These are phyloP conservation scores for Amphiura filiformis DNA, from an alignment of 35 echinoderm and acorn worm genomes.

Conservation along the genomic window DNA sequence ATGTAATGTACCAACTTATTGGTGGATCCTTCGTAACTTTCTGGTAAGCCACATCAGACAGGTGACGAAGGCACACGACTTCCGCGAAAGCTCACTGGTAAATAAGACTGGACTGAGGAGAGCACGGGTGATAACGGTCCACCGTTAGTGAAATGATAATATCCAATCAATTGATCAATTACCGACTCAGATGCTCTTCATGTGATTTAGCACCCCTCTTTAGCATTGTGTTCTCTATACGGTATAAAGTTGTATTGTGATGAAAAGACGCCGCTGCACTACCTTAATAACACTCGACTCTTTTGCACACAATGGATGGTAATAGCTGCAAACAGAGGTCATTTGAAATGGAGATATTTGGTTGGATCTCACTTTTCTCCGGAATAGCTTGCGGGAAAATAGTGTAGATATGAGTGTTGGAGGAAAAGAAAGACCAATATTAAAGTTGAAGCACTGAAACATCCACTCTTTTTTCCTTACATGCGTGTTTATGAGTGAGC, in stretches of 20 bases:
- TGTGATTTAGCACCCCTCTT: not conserved
- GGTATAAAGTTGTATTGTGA: not conserved
- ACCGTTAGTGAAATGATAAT: not conserved
- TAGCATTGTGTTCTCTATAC: not conserved
- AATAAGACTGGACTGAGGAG: no score
- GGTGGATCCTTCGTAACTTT: not conserved
- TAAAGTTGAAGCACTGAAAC: not conserved
- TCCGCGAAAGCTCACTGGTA: not conserved
- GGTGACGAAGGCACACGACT: not conserved
- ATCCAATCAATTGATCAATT: not conserved
- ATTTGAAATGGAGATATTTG: slow-evolving; percentile 5
- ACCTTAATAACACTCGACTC: not conserved
- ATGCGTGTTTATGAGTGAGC: not conserved
- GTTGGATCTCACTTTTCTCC: not conserved
- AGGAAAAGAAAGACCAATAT: not conserved
- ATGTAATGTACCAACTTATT: not conserved
- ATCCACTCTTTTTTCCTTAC: not conserved
- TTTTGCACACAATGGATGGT: not conserved
- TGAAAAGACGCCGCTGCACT: not conserved
- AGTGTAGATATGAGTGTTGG: not conserved
- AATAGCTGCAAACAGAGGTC: slow-evolving; percentile 5
- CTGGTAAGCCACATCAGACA: not conserved
- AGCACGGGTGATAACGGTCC: not conserved
- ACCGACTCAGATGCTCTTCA: not conserved
- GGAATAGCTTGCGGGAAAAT: not conserved